Evolutionary conservation across 2,797 vertebrate species (phyloP).

Genomic region (Typhlichthys eigenmanni): DNA sequence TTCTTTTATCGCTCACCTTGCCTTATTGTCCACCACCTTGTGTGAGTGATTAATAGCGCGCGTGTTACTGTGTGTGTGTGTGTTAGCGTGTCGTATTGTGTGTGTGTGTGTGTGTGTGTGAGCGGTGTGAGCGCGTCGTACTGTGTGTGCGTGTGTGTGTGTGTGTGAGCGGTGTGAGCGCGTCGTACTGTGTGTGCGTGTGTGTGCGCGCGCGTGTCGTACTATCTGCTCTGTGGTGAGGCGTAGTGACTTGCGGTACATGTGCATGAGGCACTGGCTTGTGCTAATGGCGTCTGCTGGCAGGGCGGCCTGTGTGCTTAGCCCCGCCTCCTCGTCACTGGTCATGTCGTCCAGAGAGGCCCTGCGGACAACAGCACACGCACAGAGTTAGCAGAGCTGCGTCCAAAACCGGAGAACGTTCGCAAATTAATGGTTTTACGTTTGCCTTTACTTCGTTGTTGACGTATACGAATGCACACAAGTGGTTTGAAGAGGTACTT

Average conservation of each 20-base stretch:
- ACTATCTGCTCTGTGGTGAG: conserved; percentile 90
- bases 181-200: neutral
- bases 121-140: neutral
- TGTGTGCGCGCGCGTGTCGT: conserved; percentile 37
- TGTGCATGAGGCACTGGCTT: conserved; percentile 70
- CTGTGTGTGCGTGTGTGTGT: neutral
- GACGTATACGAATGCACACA: no score
- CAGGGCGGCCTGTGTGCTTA: conserved; percentile 37
- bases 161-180: neutral
- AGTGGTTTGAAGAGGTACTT: no score
- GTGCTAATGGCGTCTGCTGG: conserved; percentile 53
- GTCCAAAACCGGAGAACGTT: no score
- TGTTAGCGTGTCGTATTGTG: neutral
- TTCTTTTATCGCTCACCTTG: no score
- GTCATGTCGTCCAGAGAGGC: conserved; percentile 60
- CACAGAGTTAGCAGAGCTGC: neutral
- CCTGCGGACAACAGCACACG: conserved; percentile 39
- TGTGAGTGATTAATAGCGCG: no score
- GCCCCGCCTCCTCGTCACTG: conserved; percentile 72
- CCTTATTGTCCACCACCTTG: no score
- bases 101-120: neutral
- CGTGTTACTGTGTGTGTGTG: no score
- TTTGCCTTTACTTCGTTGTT: no score
- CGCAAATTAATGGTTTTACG: no score
- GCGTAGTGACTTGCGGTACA: conserved; percentile 88